Evolutionary conservation across 2,888 invertebrate genomes (phyloP), one percentile per base, ranked within the genome.

Genomic region (Stenolophus ochropezus): DNA sequence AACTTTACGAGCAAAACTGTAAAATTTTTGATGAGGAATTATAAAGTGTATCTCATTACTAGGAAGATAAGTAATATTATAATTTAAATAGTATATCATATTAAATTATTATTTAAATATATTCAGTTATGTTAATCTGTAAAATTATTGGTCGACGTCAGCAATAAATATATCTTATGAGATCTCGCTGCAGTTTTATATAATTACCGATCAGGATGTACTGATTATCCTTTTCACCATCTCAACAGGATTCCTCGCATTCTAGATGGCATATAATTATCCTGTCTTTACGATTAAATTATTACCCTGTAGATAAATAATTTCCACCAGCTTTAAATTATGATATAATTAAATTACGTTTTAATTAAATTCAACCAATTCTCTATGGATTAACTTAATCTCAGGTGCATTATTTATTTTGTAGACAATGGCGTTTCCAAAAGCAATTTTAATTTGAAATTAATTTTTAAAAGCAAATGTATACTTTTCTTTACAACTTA

Each of bases 341-440:
- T 20, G 20, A 56, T 11, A 20, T 56, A 56, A 56, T 56, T 8
- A 56, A 56, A 18, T 56, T 56, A 56, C 20, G 56, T 20, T 56
- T 56, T 56, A 56, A 56, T 56, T 56, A 56, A 56, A 20, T 49
- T n/a, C n/a, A n/a, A n/a, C n/a, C n/a, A n/a, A n/a, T n/a, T n/a
- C n/a, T n/a, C n/a, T n/a, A n/a, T n/a, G n/a, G n/a, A n/a, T n/a
- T n/a, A n/a, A n/a, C n/a, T n/a, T n/a, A n/a, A n/a, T n/a, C n/a
- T n/a, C n/a, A n/a, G n/a, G n/a, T n/a, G n/a, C n/a, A n/a, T n/a
- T n/a, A n/a, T n/a, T n/a, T n/a, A n/a, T n/a, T n/a, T n/a, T n/a
- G n/a, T n/a, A n/a, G n/a, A n/a, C n/a, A n/a, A n/a, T n/a, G n/a
- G n/a, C n/a, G n/a, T n/a, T n/a, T n/a, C n/a, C n/a, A n/a, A n/a